Conservation (phyloP, 35 echinoderm and acorn worm species). For the Lytechinus variegatus region DNA sequence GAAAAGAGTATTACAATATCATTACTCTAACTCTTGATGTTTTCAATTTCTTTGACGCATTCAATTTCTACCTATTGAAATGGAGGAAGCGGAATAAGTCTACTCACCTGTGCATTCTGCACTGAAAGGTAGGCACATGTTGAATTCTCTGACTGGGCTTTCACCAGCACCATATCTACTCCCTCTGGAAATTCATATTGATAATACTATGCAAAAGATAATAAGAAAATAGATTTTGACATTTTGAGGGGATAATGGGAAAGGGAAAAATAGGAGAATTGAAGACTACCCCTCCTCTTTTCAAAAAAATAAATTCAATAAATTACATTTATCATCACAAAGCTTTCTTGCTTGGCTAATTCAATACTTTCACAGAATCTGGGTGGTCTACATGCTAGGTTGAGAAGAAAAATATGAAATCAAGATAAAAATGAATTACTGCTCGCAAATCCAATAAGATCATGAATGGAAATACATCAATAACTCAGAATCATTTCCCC, state of each 20-base stretch:
- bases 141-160: constrained; percentile 44
- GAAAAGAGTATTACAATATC: no score
- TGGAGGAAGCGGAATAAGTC: background rate
- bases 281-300: background rate
- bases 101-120: constrained; percentile 54
- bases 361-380: background rate
- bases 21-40: no score
- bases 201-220: constrained; percentile 42
- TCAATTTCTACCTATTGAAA: no score
- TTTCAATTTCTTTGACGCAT: no score
- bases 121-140: constrained; percentile 53
- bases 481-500: no score
- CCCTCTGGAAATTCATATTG: constrained; percentile 54
- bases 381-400: background rate
- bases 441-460: background rate
- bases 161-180: constrained; percentile 42
- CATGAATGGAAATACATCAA: background rate
- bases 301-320: background rate
- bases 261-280: background rate
- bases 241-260: background rate
- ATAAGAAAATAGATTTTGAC: background rate
- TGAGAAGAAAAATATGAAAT: background rate
- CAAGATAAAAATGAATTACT: background rate
- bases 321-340: background rate
- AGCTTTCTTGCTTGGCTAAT: background rate